phyloP scores from a whole-genome alignment of 2,888 invertebrate genomes.

The Megastigmus dorsalis region DNA sequence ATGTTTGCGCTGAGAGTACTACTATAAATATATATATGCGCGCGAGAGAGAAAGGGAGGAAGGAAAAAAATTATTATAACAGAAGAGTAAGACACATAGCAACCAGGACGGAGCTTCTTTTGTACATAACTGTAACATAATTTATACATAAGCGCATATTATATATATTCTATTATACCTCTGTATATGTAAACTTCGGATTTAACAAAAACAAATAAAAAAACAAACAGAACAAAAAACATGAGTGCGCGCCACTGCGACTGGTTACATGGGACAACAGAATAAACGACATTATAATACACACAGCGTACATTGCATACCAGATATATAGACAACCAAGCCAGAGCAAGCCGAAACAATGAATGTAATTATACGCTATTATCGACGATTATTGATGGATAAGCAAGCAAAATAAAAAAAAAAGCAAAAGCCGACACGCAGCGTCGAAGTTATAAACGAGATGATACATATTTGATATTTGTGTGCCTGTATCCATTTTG shows the following conservation, averaged over 20 bases:
- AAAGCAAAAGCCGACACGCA: conserved; percentile 57
- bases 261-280: not conserved
- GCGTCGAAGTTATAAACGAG: conserved; percentile 20
- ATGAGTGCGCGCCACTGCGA: not conserved
- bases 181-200: conserved; percentile 30
- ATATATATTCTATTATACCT: conserved; percentile 39
- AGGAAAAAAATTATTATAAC: too few species aligned
- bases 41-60: too few species aligned
- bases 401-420: not conserved
- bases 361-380: conserved; percentile 39
- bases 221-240: too few species aligned
- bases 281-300: conserved; percentile 2
- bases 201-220: too few species aligned
- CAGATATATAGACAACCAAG: not conserved
- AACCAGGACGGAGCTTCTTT: conserved; percentile 13
- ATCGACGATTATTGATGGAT: conserved; percentile 24
- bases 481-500: conserved; percentile 74
- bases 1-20: conserved; percentile 11
- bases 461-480: conserved; percentile 73
- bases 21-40: conserved; percentile 16
- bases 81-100: not conserved
- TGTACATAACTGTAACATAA: conserved; percentile 68
- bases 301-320: not conserved
- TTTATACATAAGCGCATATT: conserved; percentile 61
- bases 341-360: not conserved